These are phyloP conservation scores for Scolopax mira DNA, from an alignment of 2,113 vertebrate species.

Conservation along the genomic window DNA sequence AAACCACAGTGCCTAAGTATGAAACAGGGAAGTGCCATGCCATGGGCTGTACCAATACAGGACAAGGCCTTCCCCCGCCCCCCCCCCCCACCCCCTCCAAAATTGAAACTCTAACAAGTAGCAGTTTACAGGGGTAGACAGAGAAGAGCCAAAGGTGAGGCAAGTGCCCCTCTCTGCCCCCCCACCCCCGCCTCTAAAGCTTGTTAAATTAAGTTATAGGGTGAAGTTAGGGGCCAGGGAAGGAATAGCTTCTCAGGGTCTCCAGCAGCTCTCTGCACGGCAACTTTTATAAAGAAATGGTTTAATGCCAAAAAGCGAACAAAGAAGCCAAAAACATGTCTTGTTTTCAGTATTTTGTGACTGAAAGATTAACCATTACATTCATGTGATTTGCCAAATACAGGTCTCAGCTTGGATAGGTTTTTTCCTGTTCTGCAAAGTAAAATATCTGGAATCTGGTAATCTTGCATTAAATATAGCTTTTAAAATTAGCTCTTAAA, in stretches of 20 bases:
- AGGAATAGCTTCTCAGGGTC: not conserved
- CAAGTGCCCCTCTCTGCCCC: fast-evolving
- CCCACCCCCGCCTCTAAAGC: not conserved
- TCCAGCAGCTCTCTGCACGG: not conserved
- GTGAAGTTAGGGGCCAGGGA: not conserved
- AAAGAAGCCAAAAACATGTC: conserved; percentile 1
- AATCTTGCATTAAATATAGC: not conserved
- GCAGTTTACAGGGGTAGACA: not conserved
- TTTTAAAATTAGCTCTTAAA: not conserved
- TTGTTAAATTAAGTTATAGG: not conserved
- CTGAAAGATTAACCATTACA: not conserved
- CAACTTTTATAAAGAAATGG: not conserved
- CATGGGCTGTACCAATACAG: not conserved
- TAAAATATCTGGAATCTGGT: not conserved
- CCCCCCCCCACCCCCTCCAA: not conserved
- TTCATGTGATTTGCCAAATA: not conserved
- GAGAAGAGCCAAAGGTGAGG: not conserved
- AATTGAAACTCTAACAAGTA: not conserved
- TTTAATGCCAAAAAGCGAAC: not conserved
- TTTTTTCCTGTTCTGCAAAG: not conserved
- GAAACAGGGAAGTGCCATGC: not conserved
- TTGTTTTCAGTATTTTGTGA: not conserved
- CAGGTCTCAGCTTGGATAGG: not conserved
- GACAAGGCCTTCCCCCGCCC: not conserved
- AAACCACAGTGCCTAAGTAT: not conserved